These are phyloP conservation scores for Pristionchus exspectatus DNA, from an alignment of 2,888 invertebrate genomes.

Conservation along the genomic window DNA sequence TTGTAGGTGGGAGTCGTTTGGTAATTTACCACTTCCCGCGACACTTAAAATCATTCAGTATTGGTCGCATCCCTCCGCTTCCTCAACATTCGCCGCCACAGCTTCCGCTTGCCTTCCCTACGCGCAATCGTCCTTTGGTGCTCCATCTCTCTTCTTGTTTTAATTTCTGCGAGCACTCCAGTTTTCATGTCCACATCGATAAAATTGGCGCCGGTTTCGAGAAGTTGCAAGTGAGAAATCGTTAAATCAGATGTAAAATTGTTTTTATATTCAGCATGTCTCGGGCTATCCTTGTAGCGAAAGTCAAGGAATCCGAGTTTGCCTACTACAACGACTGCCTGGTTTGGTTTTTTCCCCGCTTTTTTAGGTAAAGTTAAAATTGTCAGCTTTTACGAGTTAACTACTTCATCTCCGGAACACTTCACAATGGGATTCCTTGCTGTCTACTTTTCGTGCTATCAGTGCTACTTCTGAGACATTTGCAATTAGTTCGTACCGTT, in stretches of 20 bases:
- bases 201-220: background rate
- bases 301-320: background rate
- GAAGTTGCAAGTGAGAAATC: background rate
- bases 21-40: too few species aligned
- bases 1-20: too few species aligned
- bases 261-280: background rate
- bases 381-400: background rate
- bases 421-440: background rate
- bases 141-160: background rate
- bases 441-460: background rate
- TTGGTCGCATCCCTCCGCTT: background rate
- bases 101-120: background rate
- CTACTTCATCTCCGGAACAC: background rate
- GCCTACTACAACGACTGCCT: background rate
- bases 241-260: background rate
- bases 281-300: background rate
- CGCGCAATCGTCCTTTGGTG: background rate
- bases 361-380: too few species aligned
- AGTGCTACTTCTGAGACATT: background rate
- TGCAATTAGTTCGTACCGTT: background rate
- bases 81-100: background rate
- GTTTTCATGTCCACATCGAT: background rate
- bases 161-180: background rate
- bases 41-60: too few species aligned
- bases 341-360: too few species aligned